Base-by-base conservation (phyloP, 2,113 vertebrate genomes). In the Bolborhynchus lineola region DNA sequence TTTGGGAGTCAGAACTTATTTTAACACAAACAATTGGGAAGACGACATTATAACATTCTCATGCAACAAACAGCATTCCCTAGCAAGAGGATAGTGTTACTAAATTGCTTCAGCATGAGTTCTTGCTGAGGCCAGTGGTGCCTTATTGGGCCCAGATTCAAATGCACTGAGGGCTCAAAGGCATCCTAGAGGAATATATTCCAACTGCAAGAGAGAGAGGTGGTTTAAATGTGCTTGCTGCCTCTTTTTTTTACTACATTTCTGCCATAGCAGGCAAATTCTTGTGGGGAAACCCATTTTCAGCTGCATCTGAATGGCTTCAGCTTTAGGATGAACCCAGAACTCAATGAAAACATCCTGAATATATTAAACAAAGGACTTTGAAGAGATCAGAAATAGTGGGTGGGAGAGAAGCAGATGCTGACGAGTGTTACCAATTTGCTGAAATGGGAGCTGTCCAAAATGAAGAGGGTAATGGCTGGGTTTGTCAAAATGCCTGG, bases 21-120 rank as follows among this genome's bases (percentile, higher is more conserved):
- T 97, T 94, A 97, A 95, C 92, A 69, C 88, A 83, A 69, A 88
- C 92, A 82, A 95, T 52, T 7, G 2, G 68, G 90, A 84, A 72
- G 68, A 81, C 1, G 57, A 72, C 88, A 13, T 91, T 70, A 59
- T 96, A 93, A 92, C 85, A 91, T 28, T 86, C 60, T 93, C 85
- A 70, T 91, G 90, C 94, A 95, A 39, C 49, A 76, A 63, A 10
- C 25, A 0, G n/a, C 59, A 25, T 88, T 96, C 97, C 89, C 89
- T 96, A 95, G 92, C 95, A 94, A 68, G 90, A 88, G 85, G 88
- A 81, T 97, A 97, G 67, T 89, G 53, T 97, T 96, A 97, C 96
- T 57, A 94, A 72, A 97, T 96, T 92, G 90, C 94, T 97, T 97
- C 92, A 94, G 74, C 88, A 42, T 85, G 86, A 96, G 85, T 60